Evolutionary conservation across 2,888 invertebrate genomes (phyloP).

Genomic region (Flabesymbios commensalis): DNA sequence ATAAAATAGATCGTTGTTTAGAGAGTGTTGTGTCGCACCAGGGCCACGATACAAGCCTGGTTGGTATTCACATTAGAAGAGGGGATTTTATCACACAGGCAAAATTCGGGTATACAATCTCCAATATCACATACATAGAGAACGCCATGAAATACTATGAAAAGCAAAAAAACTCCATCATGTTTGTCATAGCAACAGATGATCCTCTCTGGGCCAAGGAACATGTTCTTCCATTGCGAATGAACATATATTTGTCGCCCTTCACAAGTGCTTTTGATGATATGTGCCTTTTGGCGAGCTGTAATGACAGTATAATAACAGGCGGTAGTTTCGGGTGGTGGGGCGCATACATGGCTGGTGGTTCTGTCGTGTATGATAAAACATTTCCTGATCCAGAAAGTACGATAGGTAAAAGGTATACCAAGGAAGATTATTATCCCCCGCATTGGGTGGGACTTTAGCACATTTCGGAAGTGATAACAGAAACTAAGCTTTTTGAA

Average conservation of each 20-base stretch:
- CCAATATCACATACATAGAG: constrained; percentile 6
- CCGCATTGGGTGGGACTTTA: constrained; percentile 11
- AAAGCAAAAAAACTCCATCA: not conserved
- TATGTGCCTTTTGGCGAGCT: constrained; percentile 9
- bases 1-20: too few species aligned
- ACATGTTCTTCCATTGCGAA: constrained; percentile 3
- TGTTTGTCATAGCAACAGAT: constrained; percentile 14
- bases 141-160: constrained; percentile 18
- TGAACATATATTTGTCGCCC: not conserved
- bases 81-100: constrained; percentile 7
- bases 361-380: constrained; percentile 12
- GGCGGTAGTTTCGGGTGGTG: constrained; percentile 20
- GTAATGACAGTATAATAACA: constrained; percentile 20
- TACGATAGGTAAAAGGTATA: constrained; percentile 2
- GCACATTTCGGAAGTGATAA: too few species aligned
- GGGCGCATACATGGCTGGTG: constrained; percentile 17
- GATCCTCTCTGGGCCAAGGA: constrained; percentile 7
- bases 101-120: constrained; percentile 13
- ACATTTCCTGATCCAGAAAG: constrained; percentile 11
- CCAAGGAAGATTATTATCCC: constrained; percentile 13
- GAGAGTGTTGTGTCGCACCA: too few species aligned
- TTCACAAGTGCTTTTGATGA: constrained; percentile 5
- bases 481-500: too few species aligned
- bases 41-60: constrained; percentile 3
- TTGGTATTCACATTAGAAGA: constrained; percentile 14